Evolutionary conservation across 2,797 vertebrate species (phyloP).

Genomic region (Scomberomorus guttatus): DNA sequence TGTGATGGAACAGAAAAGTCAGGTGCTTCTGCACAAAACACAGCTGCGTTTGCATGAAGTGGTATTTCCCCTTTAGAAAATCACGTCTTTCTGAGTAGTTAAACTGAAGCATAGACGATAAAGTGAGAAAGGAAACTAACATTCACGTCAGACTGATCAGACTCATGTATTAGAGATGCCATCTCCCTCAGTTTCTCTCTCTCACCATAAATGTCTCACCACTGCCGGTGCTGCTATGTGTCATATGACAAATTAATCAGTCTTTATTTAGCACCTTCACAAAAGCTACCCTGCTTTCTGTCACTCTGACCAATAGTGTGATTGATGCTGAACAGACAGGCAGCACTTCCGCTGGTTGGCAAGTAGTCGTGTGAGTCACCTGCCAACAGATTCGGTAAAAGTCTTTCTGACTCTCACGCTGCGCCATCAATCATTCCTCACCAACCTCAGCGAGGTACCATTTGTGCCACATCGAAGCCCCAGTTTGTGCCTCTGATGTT

Average conservation of each 20-base stretch:
- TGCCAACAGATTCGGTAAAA: conserved; percentile 39
- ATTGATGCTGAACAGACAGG: conserved; percentile 54
- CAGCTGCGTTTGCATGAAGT: neutral
- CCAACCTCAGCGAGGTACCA: neutral
- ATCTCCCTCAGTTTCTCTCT: conserved; percentile 19
- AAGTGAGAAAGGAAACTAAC: neutral
- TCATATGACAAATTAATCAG: conserved; percentile 46
- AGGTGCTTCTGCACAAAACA: neutral
- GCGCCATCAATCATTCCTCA: conserved; percentile 31
- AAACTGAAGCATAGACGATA: neutral
- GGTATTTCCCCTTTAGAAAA: conserved; percentile 29
- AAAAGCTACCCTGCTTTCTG: conserved; percentile 35
- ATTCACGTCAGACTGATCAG: neutral
- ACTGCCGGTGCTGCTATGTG: conserved; percentile 10
- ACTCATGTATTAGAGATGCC: neutral
- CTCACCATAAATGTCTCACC: neutral
- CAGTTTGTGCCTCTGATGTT: neutral
- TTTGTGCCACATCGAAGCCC: neutral
- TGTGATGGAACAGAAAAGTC: conserved; percentile 24
- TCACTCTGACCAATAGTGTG: conserved; percentile 10
- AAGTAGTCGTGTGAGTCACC: conserved; percentile 43
- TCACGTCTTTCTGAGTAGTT: neutral
- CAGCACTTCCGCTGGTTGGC: conserved; percentile 39
- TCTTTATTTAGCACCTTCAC: conserved; percentile 54
- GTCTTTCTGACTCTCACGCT: conserved; percentile 9